Evolutionary conservation across 1,140 invertebrate genomes (phyloP), one percentile per base, ranked within the genome.

Genomic region (Leptinotarsa texana): DNA sequence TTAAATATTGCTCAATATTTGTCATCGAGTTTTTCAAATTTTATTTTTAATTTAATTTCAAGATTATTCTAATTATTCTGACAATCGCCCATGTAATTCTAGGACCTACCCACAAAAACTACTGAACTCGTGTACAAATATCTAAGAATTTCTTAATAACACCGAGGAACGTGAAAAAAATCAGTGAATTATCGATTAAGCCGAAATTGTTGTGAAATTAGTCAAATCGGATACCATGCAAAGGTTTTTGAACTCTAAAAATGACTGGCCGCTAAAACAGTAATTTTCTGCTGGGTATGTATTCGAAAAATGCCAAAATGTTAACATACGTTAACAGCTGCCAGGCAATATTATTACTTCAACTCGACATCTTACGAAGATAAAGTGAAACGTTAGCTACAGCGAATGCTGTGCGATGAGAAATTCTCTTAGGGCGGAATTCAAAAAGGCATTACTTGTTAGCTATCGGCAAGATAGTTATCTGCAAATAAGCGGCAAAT

Each of bases 281-380:
- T 27, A 65, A 65, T 65, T 65, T 65, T 65, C 21, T 65, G 21
- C 17, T 27, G 63, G 21, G 17, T n/a, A 21, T 62, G 21, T n/a
- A 62, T n/a, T 21, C 17, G 21, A 62, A 65, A 65, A 65, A 22
- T 65, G 63, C 63, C 24, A 21, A 65, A 65, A 65, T 65, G 63
- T 65, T 65, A 65, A 27, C 63, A 65, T 65, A 65, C 63, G 24
- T 15, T 65, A 65, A 22, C 21, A 65, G 63, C 63, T 65, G 63
- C 63, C 13, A 27, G 21, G 63, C 63, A 65, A 65, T 65, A 21
- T 65, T 65, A 65, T 65, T 65, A 65, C 63, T 15, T 13, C 63
- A 21, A 65, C 24, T 65, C 24, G 63, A 65, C 21, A n/a, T 21
- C 17, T 62, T 13, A n/a, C 17, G 8, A 22, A 65, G 63, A 65